Conservation (phyloP, 2,797 vertebrate genomes). For the Syndactyla subalaris region DNA sequence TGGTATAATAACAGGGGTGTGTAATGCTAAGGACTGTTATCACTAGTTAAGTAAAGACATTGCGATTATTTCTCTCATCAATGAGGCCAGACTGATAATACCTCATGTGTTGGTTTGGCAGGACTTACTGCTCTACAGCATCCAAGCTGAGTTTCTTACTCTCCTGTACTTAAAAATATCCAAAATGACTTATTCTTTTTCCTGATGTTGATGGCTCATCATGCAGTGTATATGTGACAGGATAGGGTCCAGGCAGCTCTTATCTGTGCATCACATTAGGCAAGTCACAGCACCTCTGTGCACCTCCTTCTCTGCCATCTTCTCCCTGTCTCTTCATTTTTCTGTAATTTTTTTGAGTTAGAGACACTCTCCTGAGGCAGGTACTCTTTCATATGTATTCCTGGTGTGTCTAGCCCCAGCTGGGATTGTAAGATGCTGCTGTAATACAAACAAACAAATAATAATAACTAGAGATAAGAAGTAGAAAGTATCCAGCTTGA, state of each 20-base stretch:
- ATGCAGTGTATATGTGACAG: background rate
- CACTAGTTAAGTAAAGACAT: background rate
- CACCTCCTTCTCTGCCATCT: background rate
- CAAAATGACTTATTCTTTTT: background rate
- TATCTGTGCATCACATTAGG: background rate
- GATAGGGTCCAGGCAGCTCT: background rate
- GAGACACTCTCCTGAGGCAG: conserved; percentile 30
- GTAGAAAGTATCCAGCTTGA: conserved; percentile 58
- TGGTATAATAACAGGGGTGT: background rate
- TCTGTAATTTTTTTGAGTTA: background rate
- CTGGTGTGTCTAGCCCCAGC: conserved; percentile 9
- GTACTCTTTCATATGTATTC: conserved; percentile 38
- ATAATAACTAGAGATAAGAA: conserved; percentile 66
- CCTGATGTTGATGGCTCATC: background rate
- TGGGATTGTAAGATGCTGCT: conserved; percentile 55
- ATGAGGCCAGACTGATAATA: background rate
- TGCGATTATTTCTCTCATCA: background rate
- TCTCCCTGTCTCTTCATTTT: background rate
- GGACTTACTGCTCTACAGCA: background rate
- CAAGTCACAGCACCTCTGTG: background rate
- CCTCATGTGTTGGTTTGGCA: background rate
- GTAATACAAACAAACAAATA: conserved; percentile 68
- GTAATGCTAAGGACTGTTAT: background rate
- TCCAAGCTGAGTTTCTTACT: background rate
- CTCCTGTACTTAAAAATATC: background rate